Evolutionary conservation across 2,888 invertebrate species (phyloP).

Genomic region (Cheilosia variabilis): DNA sequence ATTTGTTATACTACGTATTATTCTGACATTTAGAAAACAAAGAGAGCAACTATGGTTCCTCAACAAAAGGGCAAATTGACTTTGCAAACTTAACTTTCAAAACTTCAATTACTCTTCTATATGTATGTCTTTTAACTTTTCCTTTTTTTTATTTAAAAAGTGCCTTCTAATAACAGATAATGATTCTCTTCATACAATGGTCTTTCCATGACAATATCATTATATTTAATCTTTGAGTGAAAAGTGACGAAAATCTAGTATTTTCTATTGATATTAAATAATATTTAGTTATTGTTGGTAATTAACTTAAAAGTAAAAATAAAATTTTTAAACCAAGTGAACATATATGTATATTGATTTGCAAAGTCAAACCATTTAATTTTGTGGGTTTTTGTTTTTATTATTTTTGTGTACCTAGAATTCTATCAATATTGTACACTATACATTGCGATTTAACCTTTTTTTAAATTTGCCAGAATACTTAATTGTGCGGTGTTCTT

Average conservation of each 20-base stretch:
- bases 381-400: neutral
- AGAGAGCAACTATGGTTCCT: neutral
- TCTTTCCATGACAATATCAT: constrained; percentile 39
- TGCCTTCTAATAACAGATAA: constrained; percentile 41
- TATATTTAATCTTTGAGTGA: constrained; percentile 11
- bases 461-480: constrained; percentile 47
- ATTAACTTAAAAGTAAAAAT: neutral
- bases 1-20: neutral
- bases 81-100: constrained; percentile 38
- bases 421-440: constrained; percentile 2
- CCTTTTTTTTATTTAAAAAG: neutral
- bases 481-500: constrained; percentile 45
- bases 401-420: neutral
- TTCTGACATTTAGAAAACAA: constrained; percentile 21
- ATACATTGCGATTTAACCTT: neutral
- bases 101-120: neutral
- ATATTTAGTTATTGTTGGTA: neutral
- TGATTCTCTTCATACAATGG: constrained; percentile 12
- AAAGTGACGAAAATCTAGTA: constrained; percentile 5
- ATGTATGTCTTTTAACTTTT: neutral
- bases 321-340: neutral
- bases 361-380: constrained; percentile 32
- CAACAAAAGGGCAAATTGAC: constrained; percentile 30
- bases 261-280: neutral
- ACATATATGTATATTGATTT: constrained; percentile 1